Evolutionary conservation across 2,888 invertebrate genomes (phyloP).

Genomic region (Rhodophaea formosa): DNA sequence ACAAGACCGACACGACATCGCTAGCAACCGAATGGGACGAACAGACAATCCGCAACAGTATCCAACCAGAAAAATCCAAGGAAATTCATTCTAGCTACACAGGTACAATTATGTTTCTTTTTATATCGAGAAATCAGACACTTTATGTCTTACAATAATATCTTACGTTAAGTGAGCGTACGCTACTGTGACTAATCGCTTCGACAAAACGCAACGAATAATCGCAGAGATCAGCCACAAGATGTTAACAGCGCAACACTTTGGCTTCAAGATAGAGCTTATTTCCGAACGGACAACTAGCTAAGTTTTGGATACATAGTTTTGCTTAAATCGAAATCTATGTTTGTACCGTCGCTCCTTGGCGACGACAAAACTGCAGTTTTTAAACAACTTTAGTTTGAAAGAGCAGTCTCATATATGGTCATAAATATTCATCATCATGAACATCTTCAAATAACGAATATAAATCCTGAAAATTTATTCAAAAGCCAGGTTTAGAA

Average conservation of each 20-base stretch:
- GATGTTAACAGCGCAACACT: constrained; percentile 31
- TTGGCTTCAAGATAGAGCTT: constrained; percentile 46
- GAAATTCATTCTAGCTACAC: constrained; percentile 79
- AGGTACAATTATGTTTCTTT: constrained; percentile 64
- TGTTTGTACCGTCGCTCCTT: constrained; percentile 33
- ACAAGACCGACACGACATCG: constrained; percentile 20
- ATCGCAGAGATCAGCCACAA: constrained; percentile 5
- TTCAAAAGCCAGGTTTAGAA: no score
- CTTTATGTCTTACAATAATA: constrained; percentile 68
- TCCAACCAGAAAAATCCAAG: constrained; percentile 44
- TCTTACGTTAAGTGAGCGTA: constrained; percentile 58
- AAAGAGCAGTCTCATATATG: background rate
- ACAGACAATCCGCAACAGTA: constrained; percentile 53
- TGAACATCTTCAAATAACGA: no score
- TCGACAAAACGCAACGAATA: background rate
- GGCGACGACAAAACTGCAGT: constrained; percentile 36
- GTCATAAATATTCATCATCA: no score
- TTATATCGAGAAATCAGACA: constrained; percentile 54
- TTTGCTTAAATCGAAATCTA: constrained; percentile 63
- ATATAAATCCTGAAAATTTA: no score
- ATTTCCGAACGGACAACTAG: constrained; percentile 67
- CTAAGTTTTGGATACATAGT: constrained; percentile 71
- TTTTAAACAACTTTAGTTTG: constrained; percentile 5
- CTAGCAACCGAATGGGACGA: constrained; percentile 19
- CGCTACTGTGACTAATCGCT: constrained; percentile 35